Percentiles rank a stretch among this genome's conserved stretches.
phyloP scores from a whole-genome alignment of 2,113 vertebrate genomes.

The Carlito syrichta region DNA sequence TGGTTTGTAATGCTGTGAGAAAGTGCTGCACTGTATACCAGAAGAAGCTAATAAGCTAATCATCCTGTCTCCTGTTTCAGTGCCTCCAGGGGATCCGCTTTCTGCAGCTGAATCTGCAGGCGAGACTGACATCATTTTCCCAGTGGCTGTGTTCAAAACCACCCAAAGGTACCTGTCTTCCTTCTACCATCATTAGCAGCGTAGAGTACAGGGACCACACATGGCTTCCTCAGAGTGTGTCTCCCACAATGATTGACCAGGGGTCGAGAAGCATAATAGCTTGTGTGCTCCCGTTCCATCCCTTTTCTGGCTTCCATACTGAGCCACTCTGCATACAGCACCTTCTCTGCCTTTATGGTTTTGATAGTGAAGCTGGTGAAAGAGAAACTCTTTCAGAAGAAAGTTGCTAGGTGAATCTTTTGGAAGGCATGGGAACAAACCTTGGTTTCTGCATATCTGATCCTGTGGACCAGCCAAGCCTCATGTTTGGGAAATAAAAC shows the following conservation, averaged over 20 bases:
- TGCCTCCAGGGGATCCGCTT: background rate
- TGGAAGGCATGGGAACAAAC: background rate
- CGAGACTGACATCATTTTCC: conserved; percentile 1
- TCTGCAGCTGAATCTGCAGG: background rate
- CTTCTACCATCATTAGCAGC: background rate
- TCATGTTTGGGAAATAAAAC: background rate
- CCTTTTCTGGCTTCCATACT: background rate
- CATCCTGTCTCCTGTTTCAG: background rate
- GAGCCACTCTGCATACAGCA: background rate
- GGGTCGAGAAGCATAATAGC: background rate
- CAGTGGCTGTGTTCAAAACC: conserved; percentile 78
- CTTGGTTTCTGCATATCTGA: background rate
- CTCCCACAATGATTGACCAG: background rate
- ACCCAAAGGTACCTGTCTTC: conserved; percentile 78
- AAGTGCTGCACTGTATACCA: background rate
- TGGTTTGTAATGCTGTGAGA: background rate
- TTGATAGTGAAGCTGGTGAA: background rate
- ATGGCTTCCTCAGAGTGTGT: background rate
- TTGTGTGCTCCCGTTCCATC: accelerated
- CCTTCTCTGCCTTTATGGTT: background rate
- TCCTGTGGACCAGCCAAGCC: background rate
- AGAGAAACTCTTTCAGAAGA: background rate
- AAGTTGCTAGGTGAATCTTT: background rate
- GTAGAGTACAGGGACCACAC: background rate
- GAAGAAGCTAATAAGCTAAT: background rate